Conservation (phyloP, 2,797 vertebrate species). For the Lateolabrax maculatus region DNA sequence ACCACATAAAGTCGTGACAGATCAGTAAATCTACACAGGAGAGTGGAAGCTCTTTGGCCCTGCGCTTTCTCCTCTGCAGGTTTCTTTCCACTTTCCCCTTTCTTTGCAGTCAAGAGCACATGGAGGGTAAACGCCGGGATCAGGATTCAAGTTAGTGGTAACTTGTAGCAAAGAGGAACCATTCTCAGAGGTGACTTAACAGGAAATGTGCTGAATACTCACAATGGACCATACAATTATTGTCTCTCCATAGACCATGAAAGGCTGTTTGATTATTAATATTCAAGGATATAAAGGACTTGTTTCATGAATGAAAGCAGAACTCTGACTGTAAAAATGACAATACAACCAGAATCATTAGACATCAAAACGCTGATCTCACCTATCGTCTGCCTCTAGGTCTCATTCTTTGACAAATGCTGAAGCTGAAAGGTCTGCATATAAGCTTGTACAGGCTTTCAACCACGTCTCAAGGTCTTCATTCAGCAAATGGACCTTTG, state of each 20-base stretch:
- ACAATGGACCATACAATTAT: background rate
- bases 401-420: background rate
- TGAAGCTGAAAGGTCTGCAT: background rate
- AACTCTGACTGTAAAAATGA: background rate
- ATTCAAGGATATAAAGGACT: too few species aligned
- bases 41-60: slow-evolving; percentile 69
- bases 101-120: slow-evolving; percentile 45
- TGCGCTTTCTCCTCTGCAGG: slow-evolving; percentile 47
- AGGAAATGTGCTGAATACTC: slow-evolving; percentile 19
- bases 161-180: slow-evolving; percentile 20
- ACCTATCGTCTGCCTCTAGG: background rate
- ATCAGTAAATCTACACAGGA: slow-evolving; percentile 84
- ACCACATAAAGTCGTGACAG: slow-evolving; percentile 86
- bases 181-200: slow-evolving; percentile 4
- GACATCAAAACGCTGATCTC: background rate
- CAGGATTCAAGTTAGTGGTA: slow-evolving; percentile 5
- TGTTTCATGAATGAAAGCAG: slow-evolving; percentile 3
- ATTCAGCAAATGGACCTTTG: too few species aligned
- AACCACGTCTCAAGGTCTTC: too few species aligned
- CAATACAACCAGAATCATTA: background rate
- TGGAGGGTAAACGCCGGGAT: slow-evolving; percentile 59
- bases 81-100: slow-evolving; percentile 37
- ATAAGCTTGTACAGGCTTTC: background rate
- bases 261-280: too few species aligned
- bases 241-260: background rate